Percentiles rank a stretch among this genome's conserved stretches.
Conservation (phyloP, 2,113 vertebrate species). For the Leucosticte australis region DNA sequence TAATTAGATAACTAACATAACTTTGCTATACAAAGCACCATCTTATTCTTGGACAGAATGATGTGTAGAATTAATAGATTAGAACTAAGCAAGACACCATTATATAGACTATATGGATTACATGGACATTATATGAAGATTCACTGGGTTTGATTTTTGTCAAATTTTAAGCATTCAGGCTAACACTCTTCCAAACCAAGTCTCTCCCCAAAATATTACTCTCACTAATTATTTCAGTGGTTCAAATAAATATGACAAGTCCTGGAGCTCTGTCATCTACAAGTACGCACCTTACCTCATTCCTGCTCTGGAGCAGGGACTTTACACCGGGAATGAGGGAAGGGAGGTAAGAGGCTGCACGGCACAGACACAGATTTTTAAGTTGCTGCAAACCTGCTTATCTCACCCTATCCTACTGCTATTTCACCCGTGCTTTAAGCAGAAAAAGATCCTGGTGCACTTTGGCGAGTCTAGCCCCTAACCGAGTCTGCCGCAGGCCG, state of each 20-base stretch:
- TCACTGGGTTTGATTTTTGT: neutral
- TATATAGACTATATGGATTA: neutral
- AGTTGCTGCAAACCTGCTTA: neutral
- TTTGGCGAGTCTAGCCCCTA: rapidly evolving
- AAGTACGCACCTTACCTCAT: neutral
- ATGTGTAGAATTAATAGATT: neutral
- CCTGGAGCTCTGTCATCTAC: neutral
- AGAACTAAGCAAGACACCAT: neutral
- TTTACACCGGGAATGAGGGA: neutral
- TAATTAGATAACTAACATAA: neutral
- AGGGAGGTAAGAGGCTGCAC: neutral
- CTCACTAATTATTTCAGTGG: neutral
- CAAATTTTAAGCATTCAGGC: neutral
- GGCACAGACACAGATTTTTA: neutral
- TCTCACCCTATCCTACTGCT: neutral
- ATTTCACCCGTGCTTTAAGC: no score
- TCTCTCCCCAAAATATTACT: neutral
- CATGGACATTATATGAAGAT: neutral
- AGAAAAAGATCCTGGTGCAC: rapidly evolving
- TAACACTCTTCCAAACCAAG: neutral
- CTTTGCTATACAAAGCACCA: neutral
- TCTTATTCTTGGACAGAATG: neutral
- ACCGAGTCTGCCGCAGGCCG: rapidly evolving
- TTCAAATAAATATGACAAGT: neutral
- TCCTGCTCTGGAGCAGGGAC: neutral